These are phyloP conservation scores for Dipodomys ordii DNA, from an alignment of 2,113 vertebrate species.

Conservation along the genomic window DNA sequence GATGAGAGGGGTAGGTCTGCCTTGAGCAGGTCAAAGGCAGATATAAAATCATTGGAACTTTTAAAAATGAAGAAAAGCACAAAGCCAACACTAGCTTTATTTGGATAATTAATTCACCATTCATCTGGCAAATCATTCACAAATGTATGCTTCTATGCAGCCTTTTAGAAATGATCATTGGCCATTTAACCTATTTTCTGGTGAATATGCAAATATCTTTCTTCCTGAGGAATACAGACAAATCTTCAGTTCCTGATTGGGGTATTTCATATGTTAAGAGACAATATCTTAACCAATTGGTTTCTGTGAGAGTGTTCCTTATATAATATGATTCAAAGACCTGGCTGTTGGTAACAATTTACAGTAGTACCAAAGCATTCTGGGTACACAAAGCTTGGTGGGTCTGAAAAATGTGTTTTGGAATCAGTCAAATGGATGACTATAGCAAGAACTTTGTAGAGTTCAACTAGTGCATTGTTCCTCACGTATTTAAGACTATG, in stretches of 20 bases:
- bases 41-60: conserved; percentile 21
- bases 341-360: background rate
- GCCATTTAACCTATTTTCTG: background rate
- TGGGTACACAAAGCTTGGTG: background rate
- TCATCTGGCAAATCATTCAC: conserved; percentile 54
- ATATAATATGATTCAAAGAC: conserved; percentile 21
- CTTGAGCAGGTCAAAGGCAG: conserved; percentile 30
- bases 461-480: background rate
- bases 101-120: conserved; percentile 51
- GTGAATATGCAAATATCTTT: background rate
- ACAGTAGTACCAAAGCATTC: background rate
- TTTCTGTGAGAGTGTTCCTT: background rate
- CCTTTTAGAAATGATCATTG: conserved; percentile 33
- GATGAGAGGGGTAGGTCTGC: conserved; percentile 10
- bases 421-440: conserved; percentile 12
- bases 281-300: conserved; percentile 2
- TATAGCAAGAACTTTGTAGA: conserved; percentile 38
- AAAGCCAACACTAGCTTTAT: conserved; percentile 28
- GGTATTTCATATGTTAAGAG: background rate
- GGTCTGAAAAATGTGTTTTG: background rate
- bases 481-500: background rate
- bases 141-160: conserved; percentile 44
- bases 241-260: background rate
- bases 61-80: background rate
- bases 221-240: background rate